A percentile compares a stretch with the other conserved stretches of the same genome.
phyloP scores from a whole-genome alignment of 30 jellyfish, hydroid and myxozoan genomes.

The Phacellophora camtschatica region DNA sequence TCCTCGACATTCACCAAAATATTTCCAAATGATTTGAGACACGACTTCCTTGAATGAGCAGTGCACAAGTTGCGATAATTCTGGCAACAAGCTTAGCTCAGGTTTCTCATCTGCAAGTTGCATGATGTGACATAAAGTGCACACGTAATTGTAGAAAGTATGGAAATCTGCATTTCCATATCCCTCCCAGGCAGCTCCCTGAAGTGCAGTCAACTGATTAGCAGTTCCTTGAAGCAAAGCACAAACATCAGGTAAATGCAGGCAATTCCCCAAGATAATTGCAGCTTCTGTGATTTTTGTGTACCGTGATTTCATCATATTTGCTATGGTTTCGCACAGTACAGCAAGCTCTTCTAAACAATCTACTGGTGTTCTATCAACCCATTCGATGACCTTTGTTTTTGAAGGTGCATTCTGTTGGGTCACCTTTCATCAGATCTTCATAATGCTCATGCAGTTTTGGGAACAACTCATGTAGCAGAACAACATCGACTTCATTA shows the following conservation, averaged over 20 bases:
- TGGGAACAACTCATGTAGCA: neutral
- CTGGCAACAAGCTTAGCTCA: neutral
- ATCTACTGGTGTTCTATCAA: neutral
- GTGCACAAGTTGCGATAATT: neutral
- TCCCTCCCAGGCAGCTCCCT: neutral
- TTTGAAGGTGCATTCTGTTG: neutral
- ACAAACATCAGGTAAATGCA: slow-evolving; percentile 4
- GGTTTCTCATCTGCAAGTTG: slow-evolving; percentile 5
- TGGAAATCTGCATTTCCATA: neutral
- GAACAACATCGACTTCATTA: neutral
- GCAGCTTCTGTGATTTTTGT: slow-evolving; percentile 7
- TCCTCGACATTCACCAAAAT: too few species aligned
- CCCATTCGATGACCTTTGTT: slow-evolving; percentile 12
- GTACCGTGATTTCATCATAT: neutral
- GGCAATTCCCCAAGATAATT: neutral
- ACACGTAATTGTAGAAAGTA: neutral
- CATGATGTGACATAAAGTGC: neutral
- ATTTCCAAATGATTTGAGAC: neutral
- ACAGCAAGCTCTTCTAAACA: neutral
- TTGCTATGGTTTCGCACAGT: slow-evolving; percentile 3
- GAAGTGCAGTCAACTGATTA: neutral
- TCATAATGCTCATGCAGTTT: neutral
- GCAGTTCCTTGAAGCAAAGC: neutral
- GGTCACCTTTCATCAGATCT: neutral
- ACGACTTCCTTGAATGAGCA: neutral